Evolutionary conservation across 2,888 invertebrate species (phyloP), one percentile per base, ranked within the genome.

Genomic region (Drosophila algonquin): DNA sequence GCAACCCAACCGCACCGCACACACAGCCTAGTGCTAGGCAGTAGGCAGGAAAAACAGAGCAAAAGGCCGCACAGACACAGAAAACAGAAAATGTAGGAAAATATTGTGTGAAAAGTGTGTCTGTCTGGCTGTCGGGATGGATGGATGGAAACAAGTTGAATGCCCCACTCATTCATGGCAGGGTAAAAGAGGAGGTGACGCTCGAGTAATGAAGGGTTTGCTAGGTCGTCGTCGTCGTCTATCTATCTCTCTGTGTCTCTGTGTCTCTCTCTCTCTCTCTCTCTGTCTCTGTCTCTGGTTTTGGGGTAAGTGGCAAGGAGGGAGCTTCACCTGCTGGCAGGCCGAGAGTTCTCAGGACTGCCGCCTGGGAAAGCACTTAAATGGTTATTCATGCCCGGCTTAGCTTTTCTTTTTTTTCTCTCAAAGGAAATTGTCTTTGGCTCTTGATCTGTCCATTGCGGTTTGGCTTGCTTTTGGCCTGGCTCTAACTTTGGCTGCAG

Each of bases 311-410:
- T 63, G 63, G 73, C 4, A 5, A 24, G 51, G 46, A 47, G 62
- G 63, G 64, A 62, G 70, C 75, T 79, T 80, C 82, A 86, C 87
- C 82, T 79, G 79, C 75, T 77, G 76, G 62, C 64, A 35, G 53
- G 48, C 62, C 8, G 30, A 8, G 48, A 70, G 84, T 87, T 83
- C 83, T 84, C 83, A 83, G 83, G 83, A 83, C 67, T 77, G 78
- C 78, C 76, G 87, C 81, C 87, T 90, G 87, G 87, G 84, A 87
- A 84, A 84, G 82, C 87, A 81, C 85, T 82, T 87, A 87, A 82
- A 87, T 81, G 79, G 79, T 65, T 84, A 77, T 87, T 81, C 85
- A 84, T 84, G 84, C 77, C 59, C 50, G 47, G 63, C 73, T 71
- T 73, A 81, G 83, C 84, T 88, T 85, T 67, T 67, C 57, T 51